Base-by-base conservation (phyloP, 2,888 invertebrate species). In the Crocallis elinguaria region DNA sequence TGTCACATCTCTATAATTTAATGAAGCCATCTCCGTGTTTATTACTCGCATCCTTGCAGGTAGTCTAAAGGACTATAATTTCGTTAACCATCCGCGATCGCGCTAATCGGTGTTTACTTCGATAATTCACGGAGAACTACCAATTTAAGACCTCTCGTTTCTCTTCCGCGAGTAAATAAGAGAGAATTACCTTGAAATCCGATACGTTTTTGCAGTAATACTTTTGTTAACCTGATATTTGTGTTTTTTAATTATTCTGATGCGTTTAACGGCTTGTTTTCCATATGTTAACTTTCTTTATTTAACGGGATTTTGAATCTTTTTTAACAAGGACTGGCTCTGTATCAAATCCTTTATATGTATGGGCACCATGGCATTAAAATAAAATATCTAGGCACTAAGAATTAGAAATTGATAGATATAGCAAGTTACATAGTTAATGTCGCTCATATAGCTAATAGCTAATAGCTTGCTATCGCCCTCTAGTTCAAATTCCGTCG, bases 51-150 rank as follows among this genome's bases (percentile, higher is more conserved):
- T 54, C 39, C 58, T 62, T 58, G 67, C 68, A 75, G 80, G 81
- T 78, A 77, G 78, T 76, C 76, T 25, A 43, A 64, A 65, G 42
- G 44, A 64, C 63, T 72, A 67, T 75, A 78, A 78, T 79, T 75
- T 75, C 67, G 69, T 63, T 62, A 54, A 57, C 67, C 65, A 66
- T 63, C 49, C 53, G 55, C 64, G 69, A 74, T 74, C 71, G 69
- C 48, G 56, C 72, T 78, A 79, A 79, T 81, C 75, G 77, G 73
- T 79, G 77, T 76, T 77, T 74, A 74, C 78, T 65, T 66, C 77
- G 71, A 80, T 82, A 82, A 79, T 77, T 78, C 78, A 78, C 76
- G 76, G 66, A 57, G 53, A 66, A 67, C 70, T 65, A 57, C 67
- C 70, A 71, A 75, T 75, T 77, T 73, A 51, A 61, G 55, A 49